Evolutionary conservation across 2,113 vertebrate genomes (phyloP).

Genomic region (Brienomyrus brachyistius): DNA sequence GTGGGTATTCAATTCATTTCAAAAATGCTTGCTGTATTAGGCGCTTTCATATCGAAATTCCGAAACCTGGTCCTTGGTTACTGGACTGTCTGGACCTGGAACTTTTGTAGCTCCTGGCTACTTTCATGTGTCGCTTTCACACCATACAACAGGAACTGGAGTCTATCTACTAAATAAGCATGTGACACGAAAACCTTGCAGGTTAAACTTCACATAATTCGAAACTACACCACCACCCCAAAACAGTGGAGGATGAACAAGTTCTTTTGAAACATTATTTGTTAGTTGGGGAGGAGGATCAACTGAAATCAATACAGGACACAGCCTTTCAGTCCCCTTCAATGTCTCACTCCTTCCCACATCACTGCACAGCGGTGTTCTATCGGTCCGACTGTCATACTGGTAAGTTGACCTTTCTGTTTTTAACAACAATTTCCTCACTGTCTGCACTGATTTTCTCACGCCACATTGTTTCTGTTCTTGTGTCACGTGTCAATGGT

Average conservation of each 20-base stretch:
- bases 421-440: background rate
- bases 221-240: background rate
- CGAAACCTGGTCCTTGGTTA: background rate
- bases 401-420: background rate
- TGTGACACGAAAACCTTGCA: background rate
- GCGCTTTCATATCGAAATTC: background rate
- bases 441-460: background rate
- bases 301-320: background rate
- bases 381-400: background rate
- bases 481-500: background rate
- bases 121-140: background rate
- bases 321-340: background rate
- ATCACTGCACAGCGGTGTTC: background rate
- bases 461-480: background rate
- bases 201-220: background rate
- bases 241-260: background rate
- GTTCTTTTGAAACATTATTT: background rate
- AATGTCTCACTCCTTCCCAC: background rate
- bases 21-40: background rate
- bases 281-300: background rate
- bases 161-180: background rate
- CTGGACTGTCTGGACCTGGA: background rate
- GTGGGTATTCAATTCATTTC: background rate
- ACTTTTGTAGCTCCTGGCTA: background rate
- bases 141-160: background rate